Evolutionary conservation across 2,888 invertebrate species (phyloP).

Genomic region (Clistopyga incitator): DNA sequence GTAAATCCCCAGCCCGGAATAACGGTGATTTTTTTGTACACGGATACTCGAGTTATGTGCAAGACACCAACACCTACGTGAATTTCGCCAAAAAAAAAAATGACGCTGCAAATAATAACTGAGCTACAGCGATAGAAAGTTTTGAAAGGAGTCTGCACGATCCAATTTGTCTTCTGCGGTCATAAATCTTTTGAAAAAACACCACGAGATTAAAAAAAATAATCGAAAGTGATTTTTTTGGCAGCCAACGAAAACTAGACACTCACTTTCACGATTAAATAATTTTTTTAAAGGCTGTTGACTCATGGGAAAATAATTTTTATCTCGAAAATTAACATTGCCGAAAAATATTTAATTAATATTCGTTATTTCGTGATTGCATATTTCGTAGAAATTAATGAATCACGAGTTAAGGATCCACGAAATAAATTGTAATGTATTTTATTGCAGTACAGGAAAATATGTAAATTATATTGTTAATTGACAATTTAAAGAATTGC

Average conservation of each 20-base stretch:
- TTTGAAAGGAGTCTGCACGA: constrained; percentile 9
- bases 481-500: neutral
- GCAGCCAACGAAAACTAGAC: neutral
- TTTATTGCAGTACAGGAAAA: no score
- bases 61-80: neutral
- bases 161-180: neutral
- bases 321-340: no score
- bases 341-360: no score
- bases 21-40: neutral
- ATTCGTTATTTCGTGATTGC: no score
- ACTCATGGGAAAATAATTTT: no score
- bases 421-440: no score
- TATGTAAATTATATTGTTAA: neutral
- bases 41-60: neutral
- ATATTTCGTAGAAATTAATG: no score
- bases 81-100: neutral
- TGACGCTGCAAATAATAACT: neutral
- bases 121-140: constrained; percentile 10
- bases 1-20: neutral
- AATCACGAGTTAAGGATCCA: no score
- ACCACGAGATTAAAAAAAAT: neutral
- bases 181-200: neutral
- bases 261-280: neutral
- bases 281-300: neutral
- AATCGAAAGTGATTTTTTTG: neutral